Evolutionary conservation across 53 echinoderm and acorn worm genomes (phyloP), one percentile per base, ranked within the genome.

Genomic region (Paracentrotus lividus): DNA sequence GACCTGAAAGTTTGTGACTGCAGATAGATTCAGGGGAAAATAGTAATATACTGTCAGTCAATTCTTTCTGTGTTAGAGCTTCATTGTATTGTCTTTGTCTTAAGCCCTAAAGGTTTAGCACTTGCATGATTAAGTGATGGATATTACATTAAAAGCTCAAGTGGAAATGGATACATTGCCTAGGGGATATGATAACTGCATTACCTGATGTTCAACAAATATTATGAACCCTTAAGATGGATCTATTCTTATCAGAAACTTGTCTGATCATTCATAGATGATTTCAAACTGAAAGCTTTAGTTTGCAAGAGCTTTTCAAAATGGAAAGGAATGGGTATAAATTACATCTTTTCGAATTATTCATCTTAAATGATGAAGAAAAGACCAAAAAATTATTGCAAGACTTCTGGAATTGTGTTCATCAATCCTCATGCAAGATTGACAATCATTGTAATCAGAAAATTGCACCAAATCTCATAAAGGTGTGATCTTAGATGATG

Each of bases 61-160:
- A 3, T n/a, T 43, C 26, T 26, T 45, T 47, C 14, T 67, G 4
- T 26, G 10, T 81, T 45, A 45, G 26, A 81, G 47, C 12, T 81
- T 45, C 45, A 81, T 72, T 18, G 9, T 42, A 2, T 47, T 81
- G 47, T 81, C 81, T 81, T 1, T 72, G 23, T n/a, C 42, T 40
- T n/a, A 47, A 45, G 20, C 81, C 81, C 26, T 81, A 26, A 27
- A 81, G 81, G 45, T 8, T 26, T 81, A n/a, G 81, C 81, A 81
- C 81, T 81, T 81, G 81, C 81, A 81, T 81, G 81, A 44, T 81
- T 47, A 81, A 81, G 45, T 0, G 26, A 81, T 81, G 81, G 23
- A 21, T n/a, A n/a, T 81, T 8, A 26, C n/a, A 81, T 10, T 81
- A 45, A 45, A 47, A 47, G 81, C 47, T 81, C 47, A 47, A 45